A percentile compares a stretch with the other conserved stretches of the same genome.
These are phyloP conservation scores for Meiosimyza decipiens DNA, from an alignment of 2,888 invertebrate species.

Conservation along the genomic window DNA sequence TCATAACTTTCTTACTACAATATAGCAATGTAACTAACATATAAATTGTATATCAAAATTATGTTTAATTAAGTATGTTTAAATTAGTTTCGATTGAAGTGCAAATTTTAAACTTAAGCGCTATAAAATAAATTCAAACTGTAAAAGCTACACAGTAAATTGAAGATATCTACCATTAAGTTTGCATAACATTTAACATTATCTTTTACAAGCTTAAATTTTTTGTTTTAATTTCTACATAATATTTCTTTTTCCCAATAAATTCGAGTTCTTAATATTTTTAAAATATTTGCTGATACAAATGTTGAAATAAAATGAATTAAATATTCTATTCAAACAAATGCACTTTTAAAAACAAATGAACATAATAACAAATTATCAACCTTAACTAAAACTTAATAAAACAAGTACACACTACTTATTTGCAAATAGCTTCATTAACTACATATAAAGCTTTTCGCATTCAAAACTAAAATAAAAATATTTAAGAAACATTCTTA, in stretches of 20 bases:
- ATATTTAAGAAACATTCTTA: not conserved
- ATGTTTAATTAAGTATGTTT: no score
- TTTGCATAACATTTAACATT: no score
- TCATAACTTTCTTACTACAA: no score
- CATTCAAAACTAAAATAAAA: not conserved
- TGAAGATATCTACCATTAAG: no score
- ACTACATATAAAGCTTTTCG: slow-evolving; percentile 3
- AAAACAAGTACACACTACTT: not conserved
- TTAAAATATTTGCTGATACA: not conserved
- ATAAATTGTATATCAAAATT: no score
- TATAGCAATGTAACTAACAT: no score
- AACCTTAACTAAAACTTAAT: not conserved
- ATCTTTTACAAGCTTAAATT: not conserved
- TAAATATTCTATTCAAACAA: slow-evolving; percentile 7
- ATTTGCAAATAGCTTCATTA: not conserved
- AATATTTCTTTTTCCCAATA: not conserved
- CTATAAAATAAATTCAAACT: no score
- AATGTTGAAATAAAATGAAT: not conserved
- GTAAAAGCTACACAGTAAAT: no score
- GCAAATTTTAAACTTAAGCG: no score
- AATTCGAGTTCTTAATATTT: no score
- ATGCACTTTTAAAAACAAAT: not conserved
- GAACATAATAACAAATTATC: not conserved
- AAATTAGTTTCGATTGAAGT: no score
- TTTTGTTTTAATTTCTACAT: not conserved